These are phyloP conservation scores for Acanthaster planci DNA, from an alignment of 35 echinoderm and acorn worm genomes.

Conservation along the genomic window DNA sequence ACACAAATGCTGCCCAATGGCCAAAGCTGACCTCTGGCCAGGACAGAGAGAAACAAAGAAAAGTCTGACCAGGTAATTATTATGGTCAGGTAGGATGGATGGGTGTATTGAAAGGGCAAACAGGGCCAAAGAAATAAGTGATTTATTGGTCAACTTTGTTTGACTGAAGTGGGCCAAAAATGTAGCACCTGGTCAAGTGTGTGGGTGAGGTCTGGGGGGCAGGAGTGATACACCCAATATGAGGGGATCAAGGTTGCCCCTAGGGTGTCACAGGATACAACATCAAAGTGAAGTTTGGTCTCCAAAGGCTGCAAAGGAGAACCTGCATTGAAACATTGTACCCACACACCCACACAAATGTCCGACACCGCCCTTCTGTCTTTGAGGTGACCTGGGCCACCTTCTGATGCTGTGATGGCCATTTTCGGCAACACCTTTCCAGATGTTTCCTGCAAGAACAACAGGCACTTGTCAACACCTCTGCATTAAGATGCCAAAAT, in stretches of 20 bases:
- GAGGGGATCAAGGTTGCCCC: too few species aligned
- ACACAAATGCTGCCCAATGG: background rate
- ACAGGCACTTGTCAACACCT: background rate
- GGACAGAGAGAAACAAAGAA: background rate
- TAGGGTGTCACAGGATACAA: too few species aligned
- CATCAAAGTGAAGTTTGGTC: too few species aligned
- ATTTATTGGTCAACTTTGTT: background rate
- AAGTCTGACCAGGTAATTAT: conserved; percentile 1
- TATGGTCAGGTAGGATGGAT: background rate
- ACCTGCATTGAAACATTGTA: too few species aligned
- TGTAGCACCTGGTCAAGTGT: conserved; percentile 23
- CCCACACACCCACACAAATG: too few species aligned
- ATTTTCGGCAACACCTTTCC: conserved; percentile 2
- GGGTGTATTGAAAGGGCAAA: background rate
- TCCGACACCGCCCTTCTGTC: too few species aligned
- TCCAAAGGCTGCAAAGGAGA: too few species aligned
- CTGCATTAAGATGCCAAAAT: background rate
- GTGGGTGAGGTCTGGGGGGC: background rate
- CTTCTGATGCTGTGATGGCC: too few species aligned
- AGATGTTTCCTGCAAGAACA: background rate
- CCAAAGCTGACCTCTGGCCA: background rate
- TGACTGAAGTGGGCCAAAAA: conserved; percentile 7
- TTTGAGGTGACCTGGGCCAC: too few species aligned
- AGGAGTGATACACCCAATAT: too few species aligned
- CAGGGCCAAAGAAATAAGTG: background rate